Evolutionary conservation across 2,888 invertebrate genomes (phyloP).

Genomic region (Pecten maximus): DNA sequence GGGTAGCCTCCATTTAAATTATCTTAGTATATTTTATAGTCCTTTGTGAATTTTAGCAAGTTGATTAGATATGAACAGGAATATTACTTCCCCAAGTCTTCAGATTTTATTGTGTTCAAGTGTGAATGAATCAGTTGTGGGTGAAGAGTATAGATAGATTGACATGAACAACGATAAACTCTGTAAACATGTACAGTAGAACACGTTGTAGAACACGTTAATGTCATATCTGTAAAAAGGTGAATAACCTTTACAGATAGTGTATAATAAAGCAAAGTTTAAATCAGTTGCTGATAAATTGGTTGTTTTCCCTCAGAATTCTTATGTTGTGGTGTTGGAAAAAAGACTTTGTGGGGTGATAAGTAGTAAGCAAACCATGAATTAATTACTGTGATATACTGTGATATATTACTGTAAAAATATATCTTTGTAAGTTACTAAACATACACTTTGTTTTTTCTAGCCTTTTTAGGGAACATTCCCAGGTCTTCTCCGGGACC

Average conservation of each 20-base stretch:
- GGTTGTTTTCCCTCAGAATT: too few relatives aligned
- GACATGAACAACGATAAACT: background rate
- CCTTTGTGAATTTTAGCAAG: background rate
- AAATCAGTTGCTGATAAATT: too few relatives aligned
- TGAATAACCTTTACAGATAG: too few relatives aligned
- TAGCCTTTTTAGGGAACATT: constrained; percentile 64
- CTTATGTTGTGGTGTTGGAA: too few relatives aligned
- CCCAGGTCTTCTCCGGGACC: constrained; percentile 60
- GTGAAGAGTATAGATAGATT: background rate
- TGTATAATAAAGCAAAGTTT: too few relatives aligned
- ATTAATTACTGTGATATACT: too few relatives aligned
- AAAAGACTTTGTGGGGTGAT: too few relatives aligned
- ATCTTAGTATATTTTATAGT: background rate
- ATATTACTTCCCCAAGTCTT: background rate
- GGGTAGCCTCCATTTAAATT: background rate
- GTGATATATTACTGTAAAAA: too few relatives aligned
- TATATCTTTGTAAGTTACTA: background rate
- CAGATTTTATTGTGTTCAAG: background rate
- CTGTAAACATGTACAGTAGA: background rate
- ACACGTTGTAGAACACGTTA: too few relatives aligned
- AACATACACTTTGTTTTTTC: constrained; percentile 45
- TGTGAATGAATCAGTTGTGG: background rate
- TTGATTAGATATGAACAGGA: background rate
- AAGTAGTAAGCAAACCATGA: too few relatives aligned
- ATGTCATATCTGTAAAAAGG: too few relatives aligned